Percentiles rank a stretch among this genome's conserved stretches.
phyloP scores from a whole-genome alignment of 2,888 invertebrate species.

The Stenodera caucasica region DNA sequence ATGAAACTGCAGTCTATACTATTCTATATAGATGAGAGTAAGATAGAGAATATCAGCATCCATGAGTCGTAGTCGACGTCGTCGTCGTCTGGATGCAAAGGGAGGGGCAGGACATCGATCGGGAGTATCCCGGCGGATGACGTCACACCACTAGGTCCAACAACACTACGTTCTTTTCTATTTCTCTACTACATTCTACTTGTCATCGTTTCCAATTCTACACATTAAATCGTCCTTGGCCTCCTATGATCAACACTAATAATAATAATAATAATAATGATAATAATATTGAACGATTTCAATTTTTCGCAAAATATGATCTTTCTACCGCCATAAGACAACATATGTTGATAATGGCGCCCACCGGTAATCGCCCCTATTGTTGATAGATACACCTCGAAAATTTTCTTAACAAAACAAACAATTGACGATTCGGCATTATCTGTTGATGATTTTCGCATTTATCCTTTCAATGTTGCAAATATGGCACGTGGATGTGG shows the following conservation, averaged over 20 bases:
- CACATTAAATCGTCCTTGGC: constrained; percentile 24
- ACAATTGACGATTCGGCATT: too few species aligned
- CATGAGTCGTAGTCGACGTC: constrained; percentile 19
- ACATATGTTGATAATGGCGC: too few species aligned
- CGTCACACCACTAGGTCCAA: constrained; percentile 45
- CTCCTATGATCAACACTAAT: not conserved
- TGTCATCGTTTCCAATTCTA: constrained; percentile 28
- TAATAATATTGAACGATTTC: too few species aligned
- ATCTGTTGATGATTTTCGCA: too few species aligned
- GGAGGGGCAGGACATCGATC: constrained; percentile 43
- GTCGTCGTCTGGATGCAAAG: constrained; percentile 38
- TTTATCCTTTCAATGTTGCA: not conserved
- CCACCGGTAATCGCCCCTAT: too few species aligned
- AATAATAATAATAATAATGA: too few species aligned
- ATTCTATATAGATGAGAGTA: constrained; percentile 22
- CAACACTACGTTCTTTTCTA: constrained; percentile 41
- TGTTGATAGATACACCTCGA: too few species aligned
- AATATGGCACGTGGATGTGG: not conserved
- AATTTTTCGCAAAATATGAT: too few species aligned
- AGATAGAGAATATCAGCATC: constrained; percentile 36
- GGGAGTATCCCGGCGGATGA: constrained; percentile 45
- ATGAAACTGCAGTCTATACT: not conserved
- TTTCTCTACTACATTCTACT: constrained; percentile 40
- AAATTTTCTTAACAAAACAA: too few species aligned
- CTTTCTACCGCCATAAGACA: too few species aligned